Evolutionary conservation across 1,140 invertebrate genomes (phyloP), one percentile per base, ranked within the genome.

Genomic region (Argopecten irradians): DNA sequence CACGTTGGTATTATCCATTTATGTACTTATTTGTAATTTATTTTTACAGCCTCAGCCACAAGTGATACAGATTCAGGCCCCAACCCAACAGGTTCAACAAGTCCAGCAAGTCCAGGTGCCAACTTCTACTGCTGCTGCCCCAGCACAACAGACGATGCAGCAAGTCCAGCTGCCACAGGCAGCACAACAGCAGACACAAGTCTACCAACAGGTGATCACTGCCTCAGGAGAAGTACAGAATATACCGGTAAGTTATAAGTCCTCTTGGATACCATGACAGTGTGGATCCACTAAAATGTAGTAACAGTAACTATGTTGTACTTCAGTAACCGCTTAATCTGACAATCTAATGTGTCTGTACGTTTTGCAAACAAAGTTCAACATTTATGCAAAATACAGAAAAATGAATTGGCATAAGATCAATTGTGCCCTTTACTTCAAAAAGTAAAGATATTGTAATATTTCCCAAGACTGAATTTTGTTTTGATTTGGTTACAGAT

Each of bases 151-250:
- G 71, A 83, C 91, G n/a, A 32, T 86, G 5, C 94, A 91, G 90
- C 95, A 91, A 91, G 95, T 92, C 43, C 93, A 92, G 39, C 32
- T 84, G 22, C 89, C 55, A 35, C 86, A 84, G 32, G 92, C 11
- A 85, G 93, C 90, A 83, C 92, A 93, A 82, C 87, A 92, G 89
- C 94, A 94, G 82, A 94, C 93, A 93, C 98, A 98, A 94, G 97
- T 99, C 85, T 97, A 98, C 55, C 98, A 99, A 93, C 98, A 99
- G 95, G 97, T 99, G 84, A 97, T 99, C 11, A 97, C 97, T 36
- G 97, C 98, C 22, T 97, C 96, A 88, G 98, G 98, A 32, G 98
- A 99, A 96, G 96, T 99, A 82, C 98, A 99, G 94, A 98, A 98
- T 94, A 97, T 99, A 91, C 98, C 98, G 90, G 98, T 98, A 96